These are phyloP conservation scores for Cyrtorhinus lividipennis DNA, from an alignment of 1,140 invertebrate genomes.

Conservation along the genomic window DNA sequence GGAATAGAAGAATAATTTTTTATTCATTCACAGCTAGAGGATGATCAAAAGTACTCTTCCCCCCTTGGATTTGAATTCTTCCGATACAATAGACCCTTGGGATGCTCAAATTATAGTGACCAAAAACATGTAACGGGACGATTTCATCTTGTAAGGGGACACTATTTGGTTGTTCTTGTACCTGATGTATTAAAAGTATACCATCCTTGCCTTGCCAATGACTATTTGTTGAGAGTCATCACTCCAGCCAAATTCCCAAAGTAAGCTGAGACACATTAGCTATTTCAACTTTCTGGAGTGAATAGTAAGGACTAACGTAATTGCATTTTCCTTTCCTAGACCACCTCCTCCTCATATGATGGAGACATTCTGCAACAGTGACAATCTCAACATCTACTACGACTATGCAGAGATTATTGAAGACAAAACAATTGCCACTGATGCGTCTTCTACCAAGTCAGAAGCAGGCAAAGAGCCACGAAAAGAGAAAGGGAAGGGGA, in stretches of 20 bases:
- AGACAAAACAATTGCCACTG: not conserved
- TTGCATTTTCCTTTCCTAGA: not conserved
- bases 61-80: not conserved
- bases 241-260: not conserved
- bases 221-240: not conserved
- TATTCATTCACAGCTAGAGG: not conserved
- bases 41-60: not conserved
- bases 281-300: not conserved
- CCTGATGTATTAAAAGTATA: not conserved
- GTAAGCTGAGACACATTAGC: not conserved
- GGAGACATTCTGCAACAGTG: not conserved
- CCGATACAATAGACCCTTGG: not conserved
- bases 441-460: not conserved
- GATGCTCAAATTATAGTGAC: not conserved
- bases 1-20: not conserved
- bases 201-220: not conserved
- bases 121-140: not conserved
- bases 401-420: not conserved
- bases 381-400: not conserved
- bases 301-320: no score
- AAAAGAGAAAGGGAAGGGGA: not conserved
- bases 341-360: not conserved
- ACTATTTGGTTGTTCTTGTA: not conserved
- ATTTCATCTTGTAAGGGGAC: not conserved
- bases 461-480: not conserved